Conservation (phyloP, 2,888 invertebrate species). For the Frankliniella fusca region DNA sequence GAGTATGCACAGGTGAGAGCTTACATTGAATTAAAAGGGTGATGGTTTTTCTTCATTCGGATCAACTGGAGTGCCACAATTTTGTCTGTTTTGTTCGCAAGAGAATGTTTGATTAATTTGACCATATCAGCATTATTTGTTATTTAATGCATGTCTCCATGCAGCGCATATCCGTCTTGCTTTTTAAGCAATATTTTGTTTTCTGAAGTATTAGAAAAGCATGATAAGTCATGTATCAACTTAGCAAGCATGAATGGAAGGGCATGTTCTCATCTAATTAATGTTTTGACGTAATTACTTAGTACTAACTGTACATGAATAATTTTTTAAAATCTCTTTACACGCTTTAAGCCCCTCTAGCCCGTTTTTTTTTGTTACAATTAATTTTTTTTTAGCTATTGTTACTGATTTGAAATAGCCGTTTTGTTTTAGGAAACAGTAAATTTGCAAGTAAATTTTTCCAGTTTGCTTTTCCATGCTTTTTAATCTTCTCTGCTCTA, state of each 20-base stretch:
- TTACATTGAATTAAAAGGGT: not conserved
- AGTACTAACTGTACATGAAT: no score
- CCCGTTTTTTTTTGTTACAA: no score
- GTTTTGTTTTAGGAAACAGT: not conserved
- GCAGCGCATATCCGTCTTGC: not conserved
- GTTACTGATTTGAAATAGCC: not conserved
- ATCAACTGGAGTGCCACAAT: not conserved
- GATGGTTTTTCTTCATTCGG: not conserved
- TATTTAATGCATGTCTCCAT: not conserved
- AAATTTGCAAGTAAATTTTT: not conserved
- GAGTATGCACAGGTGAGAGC: constrained; percentile 64
- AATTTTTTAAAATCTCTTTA: no score
- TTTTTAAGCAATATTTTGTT: not conserved
- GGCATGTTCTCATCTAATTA: no score
- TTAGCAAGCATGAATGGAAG: no score
- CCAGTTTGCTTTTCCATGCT: constrained; percentile 2
- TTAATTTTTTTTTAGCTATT: not conserved
- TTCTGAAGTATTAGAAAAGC: not conserved
- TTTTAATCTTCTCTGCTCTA: constrained; percentile 23
- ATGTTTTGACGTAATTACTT: no score
- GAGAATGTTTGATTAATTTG: not conserved
- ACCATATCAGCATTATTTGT: not conserved
- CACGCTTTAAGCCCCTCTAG: no score
- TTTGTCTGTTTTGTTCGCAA: not conserved
- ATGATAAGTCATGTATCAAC: no score